A percentile compares a stretch with the other conserved stretches of the same genome.
phyloP scores from a whole-genome alignment of 2,888 invertebrate genomes.

The Chydorus sphaericus region DNA sequence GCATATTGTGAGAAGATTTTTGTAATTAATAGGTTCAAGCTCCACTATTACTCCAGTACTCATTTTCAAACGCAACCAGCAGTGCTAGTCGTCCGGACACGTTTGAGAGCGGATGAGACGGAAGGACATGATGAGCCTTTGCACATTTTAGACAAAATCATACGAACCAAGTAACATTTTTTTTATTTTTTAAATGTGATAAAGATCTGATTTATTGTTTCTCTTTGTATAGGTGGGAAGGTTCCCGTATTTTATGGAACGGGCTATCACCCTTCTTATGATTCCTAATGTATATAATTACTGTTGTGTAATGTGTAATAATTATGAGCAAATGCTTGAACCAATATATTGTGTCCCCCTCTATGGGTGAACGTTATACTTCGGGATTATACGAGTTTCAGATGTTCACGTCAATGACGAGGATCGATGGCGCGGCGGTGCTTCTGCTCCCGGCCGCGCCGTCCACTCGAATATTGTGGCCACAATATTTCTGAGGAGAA shows the following conservation, averaged over 20 bases:
- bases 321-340: too few species aligned
- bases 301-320: too few species aligned
- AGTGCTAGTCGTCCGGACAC: constrained; percentile 1
- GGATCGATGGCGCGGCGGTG: too few species aligned
- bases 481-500: too few species aligned
- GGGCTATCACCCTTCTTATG: neutral
- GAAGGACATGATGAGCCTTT: neutral
- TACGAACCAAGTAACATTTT: constrained; percentile 9
- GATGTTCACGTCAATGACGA: too few species aligned
- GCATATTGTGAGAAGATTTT: neutral
- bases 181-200: neutral
- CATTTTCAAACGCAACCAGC: constrained; percentile 12
- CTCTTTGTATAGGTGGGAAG: neutral
- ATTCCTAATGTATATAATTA: too few species aligned
- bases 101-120: neutral
- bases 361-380: too few species aligned
- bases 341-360: too few species aligned
- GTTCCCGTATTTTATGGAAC: neutral
- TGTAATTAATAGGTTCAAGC: constrained; percentile 42
- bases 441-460: too few species aligned
- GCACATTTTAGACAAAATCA: constrained; percentile 1
- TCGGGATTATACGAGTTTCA: too few species aligned
- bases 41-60: constrained; percentile 56
- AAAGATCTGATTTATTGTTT: neutral
- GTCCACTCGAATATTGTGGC: too few species aligned